Evolutionary conservation across 2,113 vertebrate genomes (phyloP), one percentile per base, ranked within the genome.

Genomic region (Sphaerodactylus townsendi): DNA sequence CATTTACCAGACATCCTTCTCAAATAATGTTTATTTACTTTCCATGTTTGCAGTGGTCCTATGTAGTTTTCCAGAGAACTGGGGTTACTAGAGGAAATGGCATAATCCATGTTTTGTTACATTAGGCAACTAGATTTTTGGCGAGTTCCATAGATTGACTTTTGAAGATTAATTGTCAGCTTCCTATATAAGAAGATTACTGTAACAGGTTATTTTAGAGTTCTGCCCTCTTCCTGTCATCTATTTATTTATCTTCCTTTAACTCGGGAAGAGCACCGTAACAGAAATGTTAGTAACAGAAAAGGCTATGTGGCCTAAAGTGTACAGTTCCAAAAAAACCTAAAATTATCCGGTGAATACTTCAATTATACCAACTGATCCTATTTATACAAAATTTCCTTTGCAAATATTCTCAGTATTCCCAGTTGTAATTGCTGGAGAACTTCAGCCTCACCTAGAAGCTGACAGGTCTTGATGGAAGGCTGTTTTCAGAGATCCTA

Each of bases 201-300:
- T 65, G 2, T 64, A 82, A 68, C 30, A 50, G 64, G 62, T 82
- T 77, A 76, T 86, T 84, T 86, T 64, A 59, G 41, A 30, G 35
- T 69, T 39, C 59, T 74, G 19, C 44, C 86, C 56, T 74, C 62
- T 68, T 79, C 56, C 66, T 82, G 77, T 56, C 25, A 72, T 28
- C 48, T 81, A 28, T 70, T 90, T 71, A 78, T 82, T 81, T 85
- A 72, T 79, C 41, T 44, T 79, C 33, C 41, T 46, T 48, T 46
- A 50, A 28, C 25, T 23, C 44, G 44, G 44, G 56, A 79, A 79
- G 39, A 65, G 28, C 41, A 79, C 23, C 23, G 56, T 28, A 84
- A 44, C 65, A 78, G 23, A 33, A 28, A 73, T n/a, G 6, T 73
- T 33, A 23, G 41, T n/a, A n/a, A n/a, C n/a, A n/a, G n/a, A n/a